Evolutionary conservation across 2,888 invertebrate genomes (phyloP).

Genomic region (Hydrotaea diabolus): DNA sequence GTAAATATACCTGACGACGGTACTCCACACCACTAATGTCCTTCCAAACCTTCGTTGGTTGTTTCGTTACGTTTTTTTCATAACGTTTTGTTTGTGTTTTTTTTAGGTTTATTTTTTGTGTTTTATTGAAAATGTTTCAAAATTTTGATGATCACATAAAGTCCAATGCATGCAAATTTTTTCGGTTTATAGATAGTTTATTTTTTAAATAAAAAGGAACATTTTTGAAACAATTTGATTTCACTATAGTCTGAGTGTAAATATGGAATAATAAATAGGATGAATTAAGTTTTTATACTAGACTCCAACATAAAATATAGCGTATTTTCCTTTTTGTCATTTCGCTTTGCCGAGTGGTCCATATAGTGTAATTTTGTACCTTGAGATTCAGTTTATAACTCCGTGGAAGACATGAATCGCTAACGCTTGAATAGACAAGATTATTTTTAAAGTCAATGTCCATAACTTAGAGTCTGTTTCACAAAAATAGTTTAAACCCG

Average conservation of each 20-base stretch:
- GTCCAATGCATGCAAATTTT: constrained; percentile 61
- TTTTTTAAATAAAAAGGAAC: constrained; percentile 21
- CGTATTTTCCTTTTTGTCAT: too few species aligned
- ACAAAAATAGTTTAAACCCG: too few species aligned
- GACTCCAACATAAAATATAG: too few species aligned
- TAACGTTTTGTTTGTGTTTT: constrained; percentile 39
- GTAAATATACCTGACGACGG: constrained; percentile 77
- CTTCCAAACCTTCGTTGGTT: constrained; percentile 77
- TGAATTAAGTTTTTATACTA: too few species aligned
- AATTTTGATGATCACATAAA: constrained; percentile 47
- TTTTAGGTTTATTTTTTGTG: constrained; percentile 34
- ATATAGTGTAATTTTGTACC: too few species aligned
- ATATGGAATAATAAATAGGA: too few species aligned
- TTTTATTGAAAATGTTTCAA: constrained; percentile 29
- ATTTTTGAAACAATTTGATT: constrained; percentile 11
- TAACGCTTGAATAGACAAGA: too few species aligned
- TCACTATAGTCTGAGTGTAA: background rate
- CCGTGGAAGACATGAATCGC: too few species aligned
- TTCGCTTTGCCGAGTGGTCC: too few species aligned
- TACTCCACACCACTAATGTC: constrained; percentile 77
- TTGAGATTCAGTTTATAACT: too few species aligned
- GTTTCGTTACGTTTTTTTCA: constrained; percentile 29
- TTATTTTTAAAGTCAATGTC: too few species aligned
- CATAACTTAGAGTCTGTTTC: too few species aligned
- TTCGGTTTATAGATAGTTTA: constrained; percentile 46